Base-by-base conservation (phyloP, 2,113 vertebrate genomes). In the Oncorhynchus masou region DNA sequence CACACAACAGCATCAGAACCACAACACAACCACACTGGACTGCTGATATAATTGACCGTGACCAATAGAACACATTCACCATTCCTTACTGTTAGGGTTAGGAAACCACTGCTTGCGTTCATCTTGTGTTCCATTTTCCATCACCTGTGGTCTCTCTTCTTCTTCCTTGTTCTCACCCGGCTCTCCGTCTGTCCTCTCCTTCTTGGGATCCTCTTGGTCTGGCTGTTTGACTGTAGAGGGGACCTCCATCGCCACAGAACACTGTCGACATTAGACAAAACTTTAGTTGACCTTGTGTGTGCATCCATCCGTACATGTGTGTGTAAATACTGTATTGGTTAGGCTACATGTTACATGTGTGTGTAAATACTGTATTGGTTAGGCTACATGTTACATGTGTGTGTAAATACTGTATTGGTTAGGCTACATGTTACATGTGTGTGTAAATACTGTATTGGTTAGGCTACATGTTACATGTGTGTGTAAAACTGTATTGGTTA, bases 181-280 rank as follows among this genome's bases (percentile, higher is more conserved):
- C 11, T 78, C 62, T 19, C 29, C 48, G 2, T 51, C 20, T 60
- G 73, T 60, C 16, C 0, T 73, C 31, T 78, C 67, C 45, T 60
- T 73, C 71, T 4, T 65, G 49, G 22, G 54, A 62, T 11, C 74
- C 71, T 71, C 60, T 31, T 3, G 64, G 22, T 72, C 20, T 3
- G 51, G 29, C n/a, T 71, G 49, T 51, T 51, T 48, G 57, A 12
- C n/a, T 73, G 62, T 16, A 20, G 77, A 59, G 8, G 11, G 70
- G 48, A 48, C 74, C 51, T 90, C 83, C 84, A 88, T 87, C 34
- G 75, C 49, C 49, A 51, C 49, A 15, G 49, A 51, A 15, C 9
- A 51, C 49, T 13, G 49, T 13, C 49, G 9, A 4, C 49, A 15
- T 51, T 4, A 11, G 9, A 11, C 49, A 15, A 15, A 3, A 51